A percentile compares a stretch with the other conserved stretches of the same genome.
Evolutionary conservation across 2,113 vertebrate species (phyloP).

Genomic region (Prunella fulvescens): DNA sequence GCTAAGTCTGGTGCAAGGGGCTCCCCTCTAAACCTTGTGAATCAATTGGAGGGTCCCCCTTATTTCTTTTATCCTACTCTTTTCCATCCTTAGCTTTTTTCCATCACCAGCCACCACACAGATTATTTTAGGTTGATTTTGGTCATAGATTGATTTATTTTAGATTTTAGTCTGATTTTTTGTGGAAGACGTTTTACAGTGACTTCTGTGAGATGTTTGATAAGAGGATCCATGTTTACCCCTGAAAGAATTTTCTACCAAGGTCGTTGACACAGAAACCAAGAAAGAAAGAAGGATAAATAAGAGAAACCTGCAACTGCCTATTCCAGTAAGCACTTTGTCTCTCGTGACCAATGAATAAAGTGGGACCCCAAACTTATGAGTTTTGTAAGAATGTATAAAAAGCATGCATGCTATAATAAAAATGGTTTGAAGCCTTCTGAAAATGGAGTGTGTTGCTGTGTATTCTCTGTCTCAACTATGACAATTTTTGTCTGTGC

Average conservation of each 20-base stretch:
- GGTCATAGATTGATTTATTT: neutral
- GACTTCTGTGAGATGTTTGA: neutral
- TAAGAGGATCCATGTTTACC: neutral
- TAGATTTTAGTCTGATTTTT: neutral
- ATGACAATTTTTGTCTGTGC: neutral
- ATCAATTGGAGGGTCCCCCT: neutral
- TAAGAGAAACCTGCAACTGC: neutral
- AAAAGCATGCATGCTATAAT: neutral
- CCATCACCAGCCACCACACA: neutral
- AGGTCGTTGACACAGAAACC: neutral
- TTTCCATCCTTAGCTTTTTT: neutral
- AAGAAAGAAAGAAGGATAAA: neutral
- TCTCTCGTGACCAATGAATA: neutral
- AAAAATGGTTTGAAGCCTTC: neutral
- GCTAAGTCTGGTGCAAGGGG: neutral
- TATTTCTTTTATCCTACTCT: neutral
- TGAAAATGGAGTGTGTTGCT: neutral
- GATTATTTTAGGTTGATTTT: neutral
- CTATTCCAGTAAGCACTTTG: neutral
- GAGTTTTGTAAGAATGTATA: neutral
- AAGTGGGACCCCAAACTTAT: neutral
- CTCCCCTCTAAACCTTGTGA: neutral
- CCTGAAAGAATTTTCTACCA: neutral
- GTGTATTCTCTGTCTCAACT: neutral
- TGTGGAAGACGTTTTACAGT: neutral